Evolutionary conservation across 2,888 invertebrate species (phyloP).

Genomic region (Standfussiana lucernea): DNA sequence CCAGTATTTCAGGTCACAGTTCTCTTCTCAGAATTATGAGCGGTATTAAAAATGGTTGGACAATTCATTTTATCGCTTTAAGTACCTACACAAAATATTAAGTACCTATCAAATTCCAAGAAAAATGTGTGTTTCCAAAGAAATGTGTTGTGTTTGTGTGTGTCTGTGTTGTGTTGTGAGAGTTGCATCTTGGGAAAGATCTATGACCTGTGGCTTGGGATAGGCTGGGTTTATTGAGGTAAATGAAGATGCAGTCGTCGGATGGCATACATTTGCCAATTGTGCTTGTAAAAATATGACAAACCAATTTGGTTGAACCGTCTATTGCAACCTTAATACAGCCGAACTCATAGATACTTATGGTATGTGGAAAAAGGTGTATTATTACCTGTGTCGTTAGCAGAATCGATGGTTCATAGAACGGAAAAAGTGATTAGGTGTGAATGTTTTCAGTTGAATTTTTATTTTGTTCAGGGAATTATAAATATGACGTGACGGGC

Average conservation of each 20-base stretch:
- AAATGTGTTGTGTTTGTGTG: no score
- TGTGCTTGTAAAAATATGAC: background rate
- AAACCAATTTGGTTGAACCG: background rate
- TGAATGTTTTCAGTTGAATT: slow-evolving; percentile 33
- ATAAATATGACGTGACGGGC: slow-evolving; percentile 6
- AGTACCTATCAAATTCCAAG: no score
- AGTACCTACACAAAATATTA: no score
- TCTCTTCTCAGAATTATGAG: no score
- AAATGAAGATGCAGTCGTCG: background rate
- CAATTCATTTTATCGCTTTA: no score
- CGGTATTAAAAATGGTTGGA: no score
- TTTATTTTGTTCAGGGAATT: slow-evolving; percentile 17
- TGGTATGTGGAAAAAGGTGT: slow-evolving; percentile 65
- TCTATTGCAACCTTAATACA: slow-evolving; percentile 23
- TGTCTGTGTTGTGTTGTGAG: no score
- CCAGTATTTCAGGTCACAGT: no score
- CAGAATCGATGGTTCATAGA: slow-evolving; percentile 47
- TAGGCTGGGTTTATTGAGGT: background rate
- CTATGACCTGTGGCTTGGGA: background rate
- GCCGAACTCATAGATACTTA: slow-evolving; percentile 32
- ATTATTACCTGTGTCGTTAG: slow-evolving; percentile 63
- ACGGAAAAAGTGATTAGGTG: slow-evolving; percentile 43
- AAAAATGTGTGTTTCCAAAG: no score
- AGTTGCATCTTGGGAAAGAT: background rate
- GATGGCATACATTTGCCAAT: background rate